Evolutionary conservation across 1,140 invertebrate genomes (phyloP).

Genomic region (Papilio machaon): DNA sequence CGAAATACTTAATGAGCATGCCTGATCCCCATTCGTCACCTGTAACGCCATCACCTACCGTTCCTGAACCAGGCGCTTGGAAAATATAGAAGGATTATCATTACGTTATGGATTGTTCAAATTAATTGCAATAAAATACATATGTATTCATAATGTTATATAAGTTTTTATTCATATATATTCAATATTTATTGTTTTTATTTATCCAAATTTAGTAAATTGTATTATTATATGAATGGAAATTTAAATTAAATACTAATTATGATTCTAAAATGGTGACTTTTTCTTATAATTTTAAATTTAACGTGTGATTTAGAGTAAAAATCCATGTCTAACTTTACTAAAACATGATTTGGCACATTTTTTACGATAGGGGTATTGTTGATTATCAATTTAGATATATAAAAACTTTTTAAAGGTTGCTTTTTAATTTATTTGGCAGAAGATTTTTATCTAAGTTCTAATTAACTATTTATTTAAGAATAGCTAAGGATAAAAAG

Average conservation of each 20-base stretch:
- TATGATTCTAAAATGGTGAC: background rate
- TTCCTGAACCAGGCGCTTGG: background rate
- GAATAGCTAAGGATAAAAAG: background rate
- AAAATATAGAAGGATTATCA: constrained; percentile 19
- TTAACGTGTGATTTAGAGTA: no score
- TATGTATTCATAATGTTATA: background rate
- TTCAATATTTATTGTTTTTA: background rate
- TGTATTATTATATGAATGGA: background rate
- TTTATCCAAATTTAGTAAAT: background rate
- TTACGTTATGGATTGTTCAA: background rate
- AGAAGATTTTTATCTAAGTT: background rate
- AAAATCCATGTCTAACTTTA: no score
- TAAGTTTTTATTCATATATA: background rate
- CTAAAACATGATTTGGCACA: background rate
- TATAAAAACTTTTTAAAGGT: background rate
- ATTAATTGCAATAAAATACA: background rate
- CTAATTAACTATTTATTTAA: background rate
- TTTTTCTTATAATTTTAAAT: background rate
- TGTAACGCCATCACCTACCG: background rate
- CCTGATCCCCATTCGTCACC: constrained; percentile 37
- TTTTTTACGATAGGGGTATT: no score
- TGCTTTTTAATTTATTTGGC: background rate
- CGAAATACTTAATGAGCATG: constrained; percentile 63
- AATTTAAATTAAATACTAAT: background rate
- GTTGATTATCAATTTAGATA: no score